Base-by-base conservation (phyloP, 2,888 invertebrate species). In the Dasypolia templi region DNA sequence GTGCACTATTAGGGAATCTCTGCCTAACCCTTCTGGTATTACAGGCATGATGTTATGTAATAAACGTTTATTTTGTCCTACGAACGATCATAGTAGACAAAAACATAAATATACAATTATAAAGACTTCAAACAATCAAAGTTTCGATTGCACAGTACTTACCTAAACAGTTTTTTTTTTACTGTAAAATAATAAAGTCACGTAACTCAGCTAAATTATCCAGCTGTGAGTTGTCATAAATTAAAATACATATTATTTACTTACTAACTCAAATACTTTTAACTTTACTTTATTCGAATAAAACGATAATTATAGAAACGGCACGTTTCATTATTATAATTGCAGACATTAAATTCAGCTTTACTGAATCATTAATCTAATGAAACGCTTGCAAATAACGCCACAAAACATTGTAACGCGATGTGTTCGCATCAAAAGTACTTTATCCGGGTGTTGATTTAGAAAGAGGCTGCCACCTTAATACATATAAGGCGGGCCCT, bases 361-460 rank as follows among this genome's bases (percentile, higher is more conserved):
- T 75, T 66, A 55, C 26, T 56, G 49, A 75, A 66, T 66, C 66
- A 75, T 66, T 62, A 49, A 67, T 75, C 6, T 67, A 75, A 66
- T 66, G 61, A 49, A 61, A 67, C 49, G 61, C 26, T 67, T 49
- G 61, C 55, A 62, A 75, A 75, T 67, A 75, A 17, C 49, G 32
- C 39, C 22, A 66, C 55, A 62, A 75, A 62, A 55, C 74, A 42
- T 59, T 59, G 32, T 32, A 49, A 73, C 17, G 17, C 26, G 42
- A 49, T 32, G 55, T 32, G 75, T 65, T 26, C 9, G 46, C 56
- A 49, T 12, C 35, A 73, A 55, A 73, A 62, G 42, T 66, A 3
- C 9, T 62, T 3, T 35, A 32, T 4, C 19, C n/a, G 32, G n/a
- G 42, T 58, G 22, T 12, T 58, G 32, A 58, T 6, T n/a, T n/a